Base-by-base conservation (phyloP, 2,888 invertebrate genomes). In the Bimastos eiseni region DNA sequence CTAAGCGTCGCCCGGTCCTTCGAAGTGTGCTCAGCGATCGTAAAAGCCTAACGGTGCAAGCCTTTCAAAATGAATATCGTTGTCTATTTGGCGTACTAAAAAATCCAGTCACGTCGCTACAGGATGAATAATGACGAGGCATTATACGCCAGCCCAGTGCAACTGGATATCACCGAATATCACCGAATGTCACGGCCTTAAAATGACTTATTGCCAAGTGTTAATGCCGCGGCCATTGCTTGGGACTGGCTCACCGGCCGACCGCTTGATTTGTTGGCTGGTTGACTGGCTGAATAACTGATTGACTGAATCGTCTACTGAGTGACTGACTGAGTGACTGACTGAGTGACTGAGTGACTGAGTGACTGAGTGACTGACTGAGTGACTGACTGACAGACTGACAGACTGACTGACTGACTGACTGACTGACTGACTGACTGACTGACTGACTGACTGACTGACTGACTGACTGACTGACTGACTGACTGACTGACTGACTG, bases 401-500 rank as follows among this genome's bases (percentile, higher is more conserved):
- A n/a, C 70, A n/a, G 70, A 30, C 70, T 70, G 30, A 30, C n/a
- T 30, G 70, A 70, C 30, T 70, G 70, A 70, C 70, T 70, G 70
- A 70, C 70, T 70, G 70, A 70, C 70, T 70, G 30, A 30, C 11
- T 55, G 55, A 70, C 11, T n/a, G 70, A 70, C 17, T n/a, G n/a
- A 70, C 70, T 70, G 70, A 70, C 70, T 70, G 30, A 30, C n/a
- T 70, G 70, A 70, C 70, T 70, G 30, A 70, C n/a, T 70, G 70
- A 70, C 86, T 86, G 86, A 36, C 37, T 37, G 30, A 30, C 34
- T 86, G 86, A 86, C 86, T 36, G 37, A 86, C 37, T 36, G 33
- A 33, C 34, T 36, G 36, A 86, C 86, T 86, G 86, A 86, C 86
- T 86, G 33, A 33, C 34, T 86, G 86, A 86, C 86, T 86, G 86